Percentiles rank a stretch among this genome's conserved stretches.
Evolutionary conservation across 2,888 invertebrate genomes (phyloP).

Genomic region (Apamea epomidion): DNA sequence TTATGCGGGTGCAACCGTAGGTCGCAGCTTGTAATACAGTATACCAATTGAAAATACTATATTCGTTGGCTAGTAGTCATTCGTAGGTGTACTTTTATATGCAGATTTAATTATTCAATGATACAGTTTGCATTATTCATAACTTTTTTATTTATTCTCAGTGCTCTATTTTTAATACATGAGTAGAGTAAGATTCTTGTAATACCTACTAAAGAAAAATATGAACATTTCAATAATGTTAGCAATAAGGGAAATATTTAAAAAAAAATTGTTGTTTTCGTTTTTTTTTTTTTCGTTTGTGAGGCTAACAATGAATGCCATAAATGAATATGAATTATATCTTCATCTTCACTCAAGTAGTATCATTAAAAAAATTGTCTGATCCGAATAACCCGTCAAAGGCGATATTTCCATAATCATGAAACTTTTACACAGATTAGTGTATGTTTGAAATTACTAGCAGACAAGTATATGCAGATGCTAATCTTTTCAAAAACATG

Average conservation of each 20-base stretch:
- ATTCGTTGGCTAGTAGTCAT: no score
- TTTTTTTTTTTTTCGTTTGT: background rate
- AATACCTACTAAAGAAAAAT: background rate
- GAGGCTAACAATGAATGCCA: background rate
- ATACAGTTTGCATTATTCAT: constrained; percentile 27
- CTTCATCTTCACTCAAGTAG: background rate
- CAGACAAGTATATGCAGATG: background rate
- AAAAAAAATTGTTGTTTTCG: no score
- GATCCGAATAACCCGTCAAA: background rate
- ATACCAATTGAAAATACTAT: background rate
- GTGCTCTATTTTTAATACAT: background rate
- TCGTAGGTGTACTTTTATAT: background rate
- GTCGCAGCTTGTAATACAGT: no score
- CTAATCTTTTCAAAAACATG: background rate
- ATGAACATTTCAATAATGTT: background rate
- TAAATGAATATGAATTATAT: background rate
- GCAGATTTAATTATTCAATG: constrained; percentile 5
- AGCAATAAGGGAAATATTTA: no score
- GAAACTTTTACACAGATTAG: background rate
- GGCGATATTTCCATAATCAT: background rate
- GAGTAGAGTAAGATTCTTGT: background rate
- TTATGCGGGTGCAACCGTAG: no score
- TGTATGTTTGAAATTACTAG: background rate
- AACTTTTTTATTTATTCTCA: constrained; percentile 6
- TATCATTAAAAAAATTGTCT: background rate